phyloP scores from a whole-genome alignment of 2,888 invertebrate species.

The Cecidostiba fungosa region DNA sequence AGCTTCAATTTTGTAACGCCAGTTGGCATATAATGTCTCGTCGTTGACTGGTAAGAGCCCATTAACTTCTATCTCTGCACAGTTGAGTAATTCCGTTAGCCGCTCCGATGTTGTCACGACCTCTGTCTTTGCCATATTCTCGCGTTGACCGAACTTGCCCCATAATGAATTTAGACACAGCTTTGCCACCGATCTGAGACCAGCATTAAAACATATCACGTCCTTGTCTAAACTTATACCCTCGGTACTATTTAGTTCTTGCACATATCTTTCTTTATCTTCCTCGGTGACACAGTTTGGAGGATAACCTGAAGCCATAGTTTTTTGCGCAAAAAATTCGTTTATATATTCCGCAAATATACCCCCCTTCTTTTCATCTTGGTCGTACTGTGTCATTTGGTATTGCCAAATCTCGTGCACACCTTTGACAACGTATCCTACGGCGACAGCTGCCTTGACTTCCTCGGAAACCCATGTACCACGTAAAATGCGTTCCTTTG shows the following conservation, averaged over 20 bases:
- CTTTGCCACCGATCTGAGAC: constrained; percentile 22
- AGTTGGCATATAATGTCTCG: constrained; percentile 40
- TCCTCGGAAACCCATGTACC: constrained; percentile 76
- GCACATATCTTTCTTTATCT: constrained; percentile 45
- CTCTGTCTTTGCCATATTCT: constrained; percentile 25
- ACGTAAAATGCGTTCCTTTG: constrained; percentile 65
- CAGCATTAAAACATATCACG: constrained; percentile 33
- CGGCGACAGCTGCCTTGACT: constrained; percentile 70
- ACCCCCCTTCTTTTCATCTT: constrained; percentile 58
- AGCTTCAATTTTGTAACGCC: background rate
- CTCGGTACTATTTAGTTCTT: background rate
- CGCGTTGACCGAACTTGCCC: constrained; percentile 55
- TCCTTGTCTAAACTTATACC: no score
- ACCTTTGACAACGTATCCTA: constrained; percentile 73
- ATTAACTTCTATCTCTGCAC: no score
- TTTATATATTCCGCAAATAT: constrained; percentile 59
- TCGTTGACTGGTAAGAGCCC: constrained; percentile 35
- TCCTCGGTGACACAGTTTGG: constrained; percentile 29
- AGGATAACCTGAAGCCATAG: constrained; percentile 58
- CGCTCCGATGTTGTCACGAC: no score
- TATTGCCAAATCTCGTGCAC: constrained; percentile 75
- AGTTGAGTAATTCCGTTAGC: no score
- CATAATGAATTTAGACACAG: constrained; percentile 44
- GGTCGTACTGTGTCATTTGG: constrained; percentile 66
- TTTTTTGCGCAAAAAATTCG: constrained; percentile 57